These are phyloP conservation scores for Acrocephalus arundinaceus DNA, from an alignment of 2,113 vertebrate genomes.

Conservation along the genomic window DNA sequence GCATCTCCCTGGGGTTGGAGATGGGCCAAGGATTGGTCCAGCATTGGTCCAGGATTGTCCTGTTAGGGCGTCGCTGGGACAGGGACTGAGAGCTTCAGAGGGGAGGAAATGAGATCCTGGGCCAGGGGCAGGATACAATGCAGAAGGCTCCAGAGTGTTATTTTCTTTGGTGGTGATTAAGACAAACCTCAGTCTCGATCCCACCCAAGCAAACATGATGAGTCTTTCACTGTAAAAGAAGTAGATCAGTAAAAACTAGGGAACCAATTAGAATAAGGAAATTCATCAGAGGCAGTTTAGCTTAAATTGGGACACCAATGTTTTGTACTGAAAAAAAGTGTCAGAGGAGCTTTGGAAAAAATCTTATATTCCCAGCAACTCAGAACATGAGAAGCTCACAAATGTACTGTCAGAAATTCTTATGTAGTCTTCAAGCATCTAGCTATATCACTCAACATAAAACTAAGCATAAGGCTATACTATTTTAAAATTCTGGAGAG, in stretches of 20 bases:
- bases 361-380: neutral
- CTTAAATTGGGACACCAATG: neutral
- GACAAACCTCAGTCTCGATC: neutral
- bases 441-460: neutral
- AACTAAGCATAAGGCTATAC: neutral
- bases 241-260: neutral
- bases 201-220: neutral
- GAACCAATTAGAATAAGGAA: neutral
- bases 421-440: neutral
- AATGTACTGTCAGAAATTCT: neutral
- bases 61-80: fast-evolving
- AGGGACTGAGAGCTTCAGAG: fast-evolving
- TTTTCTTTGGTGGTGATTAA: neutral
- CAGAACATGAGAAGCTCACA: neutral
- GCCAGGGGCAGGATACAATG: neutral
- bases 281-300: neutral
- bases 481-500: neutral
- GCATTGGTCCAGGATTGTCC: neutral
- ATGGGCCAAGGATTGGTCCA: fast-evolving
- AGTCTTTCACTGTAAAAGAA: neutral
- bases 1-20: neutral
- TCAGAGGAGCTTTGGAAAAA: neutral
- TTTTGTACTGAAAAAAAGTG: neutral
- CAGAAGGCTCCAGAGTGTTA: neutral
- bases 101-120: fast-evolving